Conservation (phyloP, 2,113 vertebrate species). For the Bos taurus region DNA sequence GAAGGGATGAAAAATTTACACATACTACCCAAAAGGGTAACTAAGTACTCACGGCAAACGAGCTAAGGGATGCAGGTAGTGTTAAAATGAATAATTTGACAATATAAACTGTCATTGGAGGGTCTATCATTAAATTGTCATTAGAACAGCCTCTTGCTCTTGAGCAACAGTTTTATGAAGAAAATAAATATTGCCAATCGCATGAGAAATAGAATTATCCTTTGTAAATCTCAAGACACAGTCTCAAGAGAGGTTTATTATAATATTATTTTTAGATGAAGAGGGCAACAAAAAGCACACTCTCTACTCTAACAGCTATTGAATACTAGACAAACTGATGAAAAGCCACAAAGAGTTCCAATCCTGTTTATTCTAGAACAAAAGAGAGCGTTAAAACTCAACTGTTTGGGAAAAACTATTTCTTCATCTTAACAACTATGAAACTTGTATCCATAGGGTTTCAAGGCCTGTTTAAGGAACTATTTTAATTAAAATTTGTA, state of each 20-base stretch:
- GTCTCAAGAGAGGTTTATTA: constrained; percentile 53
- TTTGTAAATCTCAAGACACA: constrained; percentile 60
- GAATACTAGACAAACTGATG: background rate
- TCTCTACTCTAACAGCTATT: background rate
- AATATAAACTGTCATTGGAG: background rate
- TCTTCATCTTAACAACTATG: background rate
- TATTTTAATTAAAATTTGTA: constrained; percentile 35
- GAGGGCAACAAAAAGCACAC: background rate
- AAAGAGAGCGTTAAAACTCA: constrained; percentile 12
- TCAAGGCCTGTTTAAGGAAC: background rate
- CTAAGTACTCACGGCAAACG: constrained; percentile 51
- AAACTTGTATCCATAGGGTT: background rate
- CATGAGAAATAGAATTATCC: constrained; percentile 34
- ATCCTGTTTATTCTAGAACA: constrained; percentile 9
- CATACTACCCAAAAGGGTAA: constrained; percentile 63
- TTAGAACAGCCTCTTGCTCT: constrained; percentile 52
- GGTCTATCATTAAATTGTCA: constrained; percentile 63
- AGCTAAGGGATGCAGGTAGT: constrained; percentile 41
- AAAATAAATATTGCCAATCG: constrained; percentile 60
- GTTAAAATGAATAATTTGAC: constrained; percentile 56
- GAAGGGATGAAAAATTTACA: constrained; percentile 66
- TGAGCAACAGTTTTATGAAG: constrained; percentile 47
- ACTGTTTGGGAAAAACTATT: background rate
- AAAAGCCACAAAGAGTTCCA: constrained; percentile 23
- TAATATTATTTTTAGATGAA: constrained; percentile 58